phyloP scores from a whole-genome alignment of 1,140 invertebrate genomes.

The Octopus sinensis region DNA sequence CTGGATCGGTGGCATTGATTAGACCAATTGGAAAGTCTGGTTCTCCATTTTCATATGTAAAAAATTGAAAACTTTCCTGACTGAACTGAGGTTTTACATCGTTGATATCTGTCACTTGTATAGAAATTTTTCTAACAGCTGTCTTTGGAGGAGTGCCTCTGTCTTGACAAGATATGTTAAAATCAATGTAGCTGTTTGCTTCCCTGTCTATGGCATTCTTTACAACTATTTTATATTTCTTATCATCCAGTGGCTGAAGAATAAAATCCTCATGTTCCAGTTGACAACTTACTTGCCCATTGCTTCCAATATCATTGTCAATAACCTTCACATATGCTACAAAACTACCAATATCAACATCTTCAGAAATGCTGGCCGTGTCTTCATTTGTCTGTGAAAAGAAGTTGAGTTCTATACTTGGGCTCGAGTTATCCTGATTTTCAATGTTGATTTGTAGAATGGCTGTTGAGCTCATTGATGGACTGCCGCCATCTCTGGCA shows the following conservation, averaged over 20 bases:
- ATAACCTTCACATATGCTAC: background rate
- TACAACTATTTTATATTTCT: conserved; percentile 25
- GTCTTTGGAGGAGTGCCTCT: conserved; percentile 16
- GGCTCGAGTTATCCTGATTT: conserved; percentile 28
- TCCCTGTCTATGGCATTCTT: conserved; percentile 23
- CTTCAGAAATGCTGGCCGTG: background rate
- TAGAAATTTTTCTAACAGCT: conserved; percentile 18
- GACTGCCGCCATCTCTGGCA: conserved; percentile 39
- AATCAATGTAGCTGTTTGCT: conserved; percentile 16
- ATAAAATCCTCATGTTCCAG: background rate
- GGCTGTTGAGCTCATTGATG: conserved; percentile 29
- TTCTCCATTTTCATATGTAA: background rate
- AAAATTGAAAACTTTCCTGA: conserved; percentile 5
- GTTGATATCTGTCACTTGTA: conserved; percentile 26
- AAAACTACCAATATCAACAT: background rate
- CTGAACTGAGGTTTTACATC: conserved; percentile 24
- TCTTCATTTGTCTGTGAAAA: conserved; percentile 12
- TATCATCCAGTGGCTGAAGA: conserved; percentile 10
- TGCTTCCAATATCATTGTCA: background rate
- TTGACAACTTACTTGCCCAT: background rate
- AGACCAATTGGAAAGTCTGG: background rate
- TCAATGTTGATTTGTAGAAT: conserved; percentile 25
- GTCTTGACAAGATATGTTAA: conserved; percentile 22
- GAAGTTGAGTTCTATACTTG: conserved; percentile 23
- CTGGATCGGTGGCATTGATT: conserved; percentile 39